Percentiles rank a stretch among this genome's conserved stretches.
phyloP scores from a whole-genome alignment of 2,888 invertebrate species.

The Acanthacorydalis orientalis region DNA sequence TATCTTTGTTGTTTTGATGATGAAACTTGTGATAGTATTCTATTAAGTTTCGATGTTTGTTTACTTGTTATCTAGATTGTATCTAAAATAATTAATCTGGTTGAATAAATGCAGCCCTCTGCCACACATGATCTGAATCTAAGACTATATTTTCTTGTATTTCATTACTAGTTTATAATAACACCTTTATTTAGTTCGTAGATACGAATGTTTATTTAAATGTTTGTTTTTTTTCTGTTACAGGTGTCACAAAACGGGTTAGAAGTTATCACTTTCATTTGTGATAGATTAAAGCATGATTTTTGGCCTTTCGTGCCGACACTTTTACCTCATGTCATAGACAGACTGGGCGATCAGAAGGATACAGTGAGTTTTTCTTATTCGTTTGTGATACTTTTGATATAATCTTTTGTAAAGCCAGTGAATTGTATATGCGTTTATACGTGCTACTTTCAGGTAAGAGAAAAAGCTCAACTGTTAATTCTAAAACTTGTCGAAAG shows the following conservation, averaged over 20 bases:
- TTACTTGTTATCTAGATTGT: no score
- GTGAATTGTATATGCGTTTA: neutral
- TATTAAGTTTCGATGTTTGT: no score
- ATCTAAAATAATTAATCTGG: no score
- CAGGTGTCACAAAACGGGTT: slow-evolving; percentile 86
- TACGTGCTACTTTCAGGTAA: neutral
- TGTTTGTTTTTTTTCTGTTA: slow-evolving; percentile 18
- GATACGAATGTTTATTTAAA: no score
- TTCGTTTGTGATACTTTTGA: neutral
- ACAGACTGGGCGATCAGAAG: slow-evolving; percentile 43
- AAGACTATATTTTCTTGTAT: no score
- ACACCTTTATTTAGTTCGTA: no score
- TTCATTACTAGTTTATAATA: no score
- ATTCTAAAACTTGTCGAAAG: slow-evolving; percentile 57
- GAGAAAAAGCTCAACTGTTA: slow-evolving; percentile 58
- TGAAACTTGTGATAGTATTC: no score
- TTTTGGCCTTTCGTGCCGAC: slow-evolving; percentile 75
- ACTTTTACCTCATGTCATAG: slow-evolving; percentile 66
- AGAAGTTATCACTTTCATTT: slow-evolving; percentile 71
- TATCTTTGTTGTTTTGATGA: no score
- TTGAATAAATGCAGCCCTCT: no score
- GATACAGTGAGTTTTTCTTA: slow-evolving; percentile 16
- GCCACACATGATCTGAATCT: no score
- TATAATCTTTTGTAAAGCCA: neutral
- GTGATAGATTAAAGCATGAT: slow-evolving; percentile 72